These are phyloP conservation scores for Eutolmus rufibarbis DNA, from an alignment of 2,888 invertebrate species.

Conservation along the genomic window DNA sequence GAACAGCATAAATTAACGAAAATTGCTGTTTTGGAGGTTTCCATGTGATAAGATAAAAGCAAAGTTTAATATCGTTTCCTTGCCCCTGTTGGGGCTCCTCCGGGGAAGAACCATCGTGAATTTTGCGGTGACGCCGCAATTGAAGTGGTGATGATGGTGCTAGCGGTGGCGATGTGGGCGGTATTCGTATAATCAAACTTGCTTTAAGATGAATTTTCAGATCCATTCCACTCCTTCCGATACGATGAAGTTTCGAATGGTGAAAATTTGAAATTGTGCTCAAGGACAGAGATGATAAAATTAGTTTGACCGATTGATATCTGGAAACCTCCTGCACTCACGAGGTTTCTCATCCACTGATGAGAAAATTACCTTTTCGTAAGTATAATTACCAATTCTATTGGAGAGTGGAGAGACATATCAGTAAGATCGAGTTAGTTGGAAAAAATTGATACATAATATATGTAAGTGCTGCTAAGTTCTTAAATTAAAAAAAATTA, in stretches of 20 bases:
- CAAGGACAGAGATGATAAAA: not conserved
- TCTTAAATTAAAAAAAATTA: too few species aligned
- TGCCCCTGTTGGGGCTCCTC: not conserved
- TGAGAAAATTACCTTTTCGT: not conserved
- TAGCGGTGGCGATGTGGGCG: not conserved
- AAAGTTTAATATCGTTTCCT: not conserved
- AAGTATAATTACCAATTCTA: not conserved
- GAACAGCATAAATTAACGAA: slow-evolving; percentile 1
- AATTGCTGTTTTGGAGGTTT: slow-evolving; percentile 20
- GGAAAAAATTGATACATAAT: too few species aligned
- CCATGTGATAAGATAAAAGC: slow-evolving; percentile 1
- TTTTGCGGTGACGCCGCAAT: not conserved
- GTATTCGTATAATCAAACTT: not conserved
- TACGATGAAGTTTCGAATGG: not conserved
- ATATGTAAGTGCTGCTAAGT: too few species aligned
- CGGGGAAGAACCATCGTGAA: not conserved
- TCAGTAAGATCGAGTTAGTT: not conserved
- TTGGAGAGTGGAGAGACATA: not conserved
- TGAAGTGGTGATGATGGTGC: not conserved
- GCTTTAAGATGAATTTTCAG: not conserved
- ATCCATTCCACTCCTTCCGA: not conserved
- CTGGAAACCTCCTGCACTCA: not conserved
- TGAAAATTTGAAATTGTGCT: not conserved
- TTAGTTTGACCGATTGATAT: not conserved
- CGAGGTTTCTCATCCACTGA: too few species aligned